Evolutionary conservation across 2,797 vertebrate species (phyloP), one percentile per base, ranked within the genome.

Genomic region (Enteromius radiatus): DNA sequence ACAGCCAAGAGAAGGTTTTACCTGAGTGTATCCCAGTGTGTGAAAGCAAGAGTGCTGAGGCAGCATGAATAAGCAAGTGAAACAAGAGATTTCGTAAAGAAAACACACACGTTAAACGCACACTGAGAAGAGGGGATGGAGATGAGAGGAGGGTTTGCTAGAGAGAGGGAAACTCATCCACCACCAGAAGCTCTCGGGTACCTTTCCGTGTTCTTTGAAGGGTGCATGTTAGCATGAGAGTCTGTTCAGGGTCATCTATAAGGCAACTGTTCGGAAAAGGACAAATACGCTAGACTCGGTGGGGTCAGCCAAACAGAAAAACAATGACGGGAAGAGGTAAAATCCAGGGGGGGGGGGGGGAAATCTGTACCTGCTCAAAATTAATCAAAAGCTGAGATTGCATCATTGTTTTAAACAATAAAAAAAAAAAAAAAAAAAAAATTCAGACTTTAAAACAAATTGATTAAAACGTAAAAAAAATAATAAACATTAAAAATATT

Each of bases 21-120:
- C 93, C 94, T 93, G 88, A 93, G 91, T 47, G 85, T 87, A 89
- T 91, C 93, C 94, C 93, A 94, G 91, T 93, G 93, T 89, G 91
- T 93, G 89, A 92, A 93, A 89, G 92, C 92, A 89, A 93, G 91
- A 87, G 92, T 92, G 91, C 94, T 93, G 91, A 91, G 74, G 92
- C 92, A 92, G 93, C 94, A 92, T 92, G 90, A 59, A 91, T 91
- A 93, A 92, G 90, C 88, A 82, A 87, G 88, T 89, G 88, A 92
- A 91, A 94, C 92, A 92, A 93, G 90, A 93, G 85, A 88, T 45
- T 87, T 88, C 82, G 91, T 92, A 26, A 64, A 47, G 45, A 38
- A 76, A 90, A 92, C 86, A 91, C 88, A 92, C 89, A 90, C 86
- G 84, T 65, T 88, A 85, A 90, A 90, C 83, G 31, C n/a, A 81